phyloP scores from a whole-genome alignment of 1,140 invertebrate species.

The Cepaea nemoralis region DNA sequence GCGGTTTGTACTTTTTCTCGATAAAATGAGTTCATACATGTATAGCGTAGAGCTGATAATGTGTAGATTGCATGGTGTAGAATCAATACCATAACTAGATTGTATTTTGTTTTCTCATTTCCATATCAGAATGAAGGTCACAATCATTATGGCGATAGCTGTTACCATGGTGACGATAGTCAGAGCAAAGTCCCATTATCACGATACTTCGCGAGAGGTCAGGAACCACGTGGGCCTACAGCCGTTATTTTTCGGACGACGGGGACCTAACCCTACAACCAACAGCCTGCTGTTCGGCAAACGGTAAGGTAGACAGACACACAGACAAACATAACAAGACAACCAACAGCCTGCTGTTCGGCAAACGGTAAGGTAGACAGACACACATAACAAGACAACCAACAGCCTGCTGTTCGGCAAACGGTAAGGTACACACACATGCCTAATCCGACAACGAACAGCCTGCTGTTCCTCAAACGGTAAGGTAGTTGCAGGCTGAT shows the following conservation, averaged over 20 bases:
- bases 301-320: background rate
- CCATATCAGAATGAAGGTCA: constrained; percentile 14
- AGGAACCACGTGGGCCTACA: constrained; percentile 31
- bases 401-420: constrained; percentile 12
- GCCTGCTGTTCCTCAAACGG: too few species aligned
- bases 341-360: constrained; percentile 38
- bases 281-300: constrained; percentile 46
- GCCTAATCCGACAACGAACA: too few species aligned
- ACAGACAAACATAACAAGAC: too few species aligned
- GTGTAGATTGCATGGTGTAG: too few species aligned
- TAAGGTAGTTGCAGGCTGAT: too few species aligned
- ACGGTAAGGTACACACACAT: too few species aligned
- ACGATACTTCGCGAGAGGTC: background rate
- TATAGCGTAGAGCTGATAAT: too few species aligned
- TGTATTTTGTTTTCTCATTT: too few species aligned
- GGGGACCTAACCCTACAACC: constrained; percentile 43
- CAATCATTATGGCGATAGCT: background rate
- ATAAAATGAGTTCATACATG: too few species aligned
- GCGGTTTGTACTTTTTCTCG: too few species aligned
- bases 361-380: too few species aligned
- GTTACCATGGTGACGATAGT: background rate
- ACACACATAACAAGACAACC: background rate
- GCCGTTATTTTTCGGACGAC: constrained; percentile 36
- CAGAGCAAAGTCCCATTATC: background rate
- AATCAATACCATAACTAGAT: too few species aligned